Percentiles rank a stretch among this genome's conserved stretches.
Conservation (phyloP, 2,888 invertebrate genomes). For the Rhingia campestris region DNA sequence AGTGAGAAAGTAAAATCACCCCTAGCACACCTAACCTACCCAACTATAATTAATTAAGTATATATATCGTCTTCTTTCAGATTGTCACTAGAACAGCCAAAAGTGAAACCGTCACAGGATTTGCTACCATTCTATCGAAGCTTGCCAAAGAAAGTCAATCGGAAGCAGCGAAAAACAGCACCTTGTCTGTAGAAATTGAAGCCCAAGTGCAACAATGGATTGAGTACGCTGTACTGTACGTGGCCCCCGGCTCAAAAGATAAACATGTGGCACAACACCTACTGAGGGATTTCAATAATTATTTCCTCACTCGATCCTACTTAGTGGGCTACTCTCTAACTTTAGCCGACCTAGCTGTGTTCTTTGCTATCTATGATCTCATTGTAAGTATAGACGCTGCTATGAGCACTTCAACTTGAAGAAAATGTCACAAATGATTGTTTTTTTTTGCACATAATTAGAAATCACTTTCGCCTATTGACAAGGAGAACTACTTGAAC, state of each 20-base stretch:
- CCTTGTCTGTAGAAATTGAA: constrained; percentile 81
- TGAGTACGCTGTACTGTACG: constrained; percentile 85
- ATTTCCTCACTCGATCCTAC: constrained; percentile 84
- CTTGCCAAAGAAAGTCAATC: constrained; percentile 83
- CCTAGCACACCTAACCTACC: constrained; percentile 22
- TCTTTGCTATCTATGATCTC: constrained; percentile 86
- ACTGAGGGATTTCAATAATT: constrained; percentile 84
- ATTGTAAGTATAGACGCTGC: constrained; percentile 84
- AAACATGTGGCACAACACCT: constrained; percentile 79
- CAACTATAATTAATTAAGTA: not conserved
- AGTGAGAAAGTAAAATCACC: constrained; percentile 83
- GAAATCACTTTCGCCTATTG: constrained; percentile 86
- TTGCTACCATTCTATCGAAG: constrained; percentile 84
- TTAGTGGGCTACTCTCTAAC: constrained; percentile 85
- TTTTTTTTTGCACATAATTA: constrained; percentile 78
- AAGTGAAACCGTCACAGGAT: constrained; percentile 83
- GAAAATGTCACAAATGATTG: constrained; percentile 50
- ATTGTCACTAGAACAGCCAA: constrained; percentile 83
- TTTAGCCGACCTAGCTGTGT: constrained; percentile 88
- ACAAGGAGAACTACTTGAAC: constrained; percentile 88
- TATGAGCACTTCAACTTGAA: constrained; percentile 17
- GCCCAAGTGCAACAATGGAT: constrained; percentile 87
- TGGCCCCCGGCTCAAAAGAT: constrained; percentile 80
- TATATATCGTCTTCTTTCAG: constrained; percentile 78
- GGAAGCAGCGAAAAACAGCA: constrained; percentile 79